phyloP scores from a whole-genome alignment of 1,140 invertebrate genomes.

The Neodiprion fabricii region DNA sequence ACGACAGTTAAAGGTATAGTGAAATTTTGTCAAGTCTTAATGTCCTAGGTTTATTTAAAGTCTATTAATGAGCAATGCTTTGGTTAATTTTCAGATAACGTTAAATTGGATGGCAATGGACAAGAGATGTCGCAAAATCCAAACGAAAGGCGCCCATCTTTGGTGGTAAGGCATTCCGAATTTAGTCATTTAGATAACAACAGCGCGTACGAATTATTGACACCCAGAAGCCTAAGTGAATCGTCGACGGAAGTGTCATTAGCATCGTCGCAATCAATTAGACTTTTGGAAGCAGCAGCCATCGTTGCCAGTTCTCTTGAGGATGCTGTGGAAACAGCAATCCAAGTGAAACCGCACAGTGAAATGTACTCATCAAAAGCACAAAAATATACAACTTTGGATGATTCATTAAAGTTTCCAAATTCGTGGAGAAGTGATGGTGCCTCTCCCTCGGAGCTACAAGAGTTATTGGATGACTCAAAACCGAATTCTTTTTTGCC shows the following conservation, averaged over 20 bases:
- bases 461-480: constrained; percentile 12
- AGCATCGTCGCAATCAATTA: constrained; percentile 47
- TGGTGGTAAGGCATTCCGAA: neutral
- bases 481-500: constrained; percentile 24
- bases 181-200: constrained; percentile 7
- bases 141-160: neutral
- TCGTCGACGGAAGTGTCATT: constrained; percentile 13
- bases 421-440: neutral
- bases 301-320: constrained; percentile 72
- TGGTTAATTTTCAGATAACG: constrained; percentile 23
- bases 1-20: constrained; percentile 30
- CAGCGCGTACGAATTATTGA: constrained; percentile 2
- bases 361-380: constrained; percentile 59
- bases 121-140: neutral
- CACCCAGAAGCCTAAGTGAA: constrained; percentile 8
- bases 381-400: constrained; percentile 41
- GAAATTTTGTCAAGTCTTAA: neutral
- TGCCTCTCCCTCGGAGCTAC: neutral
- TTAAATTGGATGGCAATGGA: constrained; percentile 17
- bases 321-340: constrained; percentile 70
- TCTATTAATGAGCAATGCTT: too few relatives aligned
- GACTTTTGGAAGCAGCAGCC: constrained; percentile 69
- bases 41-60: neutral
- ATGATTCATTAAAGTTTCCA: neutral
- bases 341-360: constrained; percentile 65